Evolutionary conservation across 2,113 vertebrate genomes (phyloP).

Genomic region (Boulengeromyrus knoepffleri): DNA sequence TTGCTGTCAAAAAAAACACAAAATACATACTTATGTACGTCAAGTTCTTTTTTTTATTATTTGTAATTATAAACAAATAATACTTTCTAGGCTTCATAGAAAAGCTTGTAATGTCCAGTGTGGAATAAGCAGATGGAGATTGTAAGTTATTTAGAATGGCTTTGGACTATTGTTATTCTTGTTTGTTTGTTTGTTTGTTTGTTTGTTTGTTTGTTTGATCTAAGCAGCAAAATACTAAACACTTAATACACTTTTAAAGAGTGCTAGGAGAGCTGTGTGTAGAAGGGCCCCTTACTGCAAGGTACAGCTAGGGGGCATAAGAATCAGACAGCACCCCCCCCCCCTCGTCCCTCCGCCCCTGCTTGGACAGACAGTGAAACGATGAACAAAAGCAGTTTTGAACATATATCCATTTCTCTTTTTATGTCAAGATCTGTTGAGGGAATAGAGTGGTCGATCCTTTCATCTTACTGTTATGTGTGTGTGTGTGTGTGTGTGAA

Average conservation of each 20-base stretch:
- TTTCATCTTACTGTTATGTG: background rate
- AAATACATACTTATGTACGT: slow-evolving; percentile 45
- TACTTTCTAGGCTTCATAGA: slow-evolving; percentile 76
- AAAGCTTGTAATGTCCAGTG: slow-evolving; percentile 68
- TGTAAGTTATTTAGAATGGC: slow-evolving; percentile 70
- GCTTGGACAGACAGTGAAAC: slow-evolving; percentile 55
- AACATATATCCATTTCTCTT: slow-evolving; percentile 43
- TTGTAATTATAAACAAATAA: slow-evolving; percentile 71
- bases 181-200: slow-evolving; percentile 14
- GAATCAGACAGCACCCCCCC: slow-evolving; percentile 35
- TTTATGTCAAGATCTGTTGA: slow-evolving; percentile 2
- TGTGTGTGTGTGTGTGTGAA: background rate
- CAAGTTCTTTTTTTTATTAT: slow-evolving; percentile 61
- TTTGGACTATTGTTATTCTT: slow-evolving; percentile 52
- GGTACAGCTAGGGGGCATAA: slow-evolving; percentile 51
- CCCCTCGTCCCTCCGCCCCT: background rate
- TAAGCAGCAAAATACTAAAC: slow-evolving; percentile 54
- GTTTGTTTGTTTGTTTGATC: slow-evolving; percentile 47
- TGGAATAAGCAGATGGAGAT: slow-evolving; percentile 61
- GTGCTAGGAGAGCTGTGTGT: slow-evolving; percentile 66
- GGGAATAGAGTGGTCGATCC: background rate
- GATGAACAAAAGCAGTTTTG: slow-evolving; percentile 56
- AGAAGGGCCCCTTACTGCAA: slow-evolving; percentile 63
- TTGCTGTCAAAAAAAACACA: slow-evolving; percentile 43
- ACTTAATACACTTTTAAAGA: slow-evolving; percentile 27